Evolutionary conservation across 2,113 vertebrate genomes (phyloP), one percentile per base, ranked within the genome.

Genomic region (Mormoops blainvillei): DNA sequence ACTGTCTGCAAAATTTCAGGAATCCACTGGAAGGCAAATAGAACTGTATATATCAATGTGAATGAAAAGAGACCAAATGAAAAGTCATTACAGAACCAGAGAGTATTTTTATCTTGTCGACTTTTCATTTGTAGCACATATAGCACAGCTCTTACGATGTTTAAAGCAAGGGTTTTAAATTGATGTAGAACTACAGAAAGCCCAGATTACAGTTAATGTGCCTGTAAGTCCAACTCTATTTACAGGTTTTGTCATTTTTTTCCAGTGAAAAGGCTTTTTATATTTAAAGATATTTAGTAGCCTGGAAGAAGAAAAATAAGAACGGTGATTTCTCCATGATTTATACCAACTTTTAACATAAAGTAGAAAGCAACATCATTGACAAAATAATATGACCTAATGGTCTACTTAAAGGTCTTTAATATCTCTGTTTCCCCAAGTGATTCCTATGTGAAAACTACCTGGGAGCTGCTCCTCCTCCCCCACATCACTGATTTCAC

Each of bases 91-190:
- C 31, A 73, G 52, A 90, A n/a, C 67, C 71, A 89, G 68, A 95
- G 50, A 87, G 43, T 92, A 95, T 96, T 96, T 98, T 90, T 96
- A 95, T 93, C 93, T 97, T 95, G 84, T 97, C 91, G 97, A 63
- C 41, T 26, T 45, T 67, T 86, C 96, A 73, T 93, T 89, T 96
- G 52, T 83, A 93, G 45, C 38, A 97, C 48, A 73, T 95, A 50
- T 65, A 97, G 94, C 91, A 94, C 96, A 90, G 84, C 74, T 93
- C 92, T 98, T 94, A 88, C 85, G 96, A 71, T 71, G 74, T 71
- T 96, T 97, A 95, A 97, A 94, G 58, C 61, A 78, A 52, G 38
- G 91, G 20, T 88, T 96, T 97, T 94, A 87, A 94, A 97, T 82
- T 33, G 13, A 88, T 95, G 84, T 89, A 86, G n/a, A 94, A 36